Conservation (phyloP, 2,113 vertebrate species). For the Struthio camelus region DNA sequence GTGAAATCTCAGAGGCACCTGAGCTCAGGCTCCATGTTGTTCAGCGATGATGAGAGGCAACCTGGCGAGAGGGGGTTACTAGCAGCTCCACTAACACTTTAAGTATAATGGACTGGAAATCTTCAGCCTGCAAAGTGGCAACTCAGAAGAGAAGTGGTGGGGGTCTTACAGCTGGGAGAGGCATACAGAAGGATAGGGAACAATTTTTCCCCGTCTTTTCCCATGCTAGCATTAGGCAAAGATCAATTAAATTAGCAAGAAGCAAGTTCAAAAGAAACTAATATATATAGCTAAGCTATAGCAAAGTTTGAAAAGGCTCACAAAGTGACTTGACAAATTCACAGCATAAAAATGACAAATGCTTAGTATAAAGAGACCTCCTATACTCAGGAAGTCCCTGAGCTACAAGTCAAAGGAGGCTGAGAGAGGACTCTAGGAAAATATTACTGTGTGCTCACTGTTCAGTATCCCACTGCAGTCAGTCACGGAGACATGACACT, state of each 20-base stretch:
- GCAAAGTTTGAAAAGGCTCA: not conserved
- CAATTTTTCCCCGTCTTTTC: not conserved
- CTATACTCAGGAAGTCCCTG: not conserved
- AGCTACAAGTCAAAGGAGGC: not conserved
- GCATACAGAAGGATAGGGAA: not conserved
- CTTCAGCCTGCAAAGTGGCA: not conserved
- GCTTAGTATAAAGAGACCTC: not conserved
- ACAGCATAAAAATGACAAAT: not conserved
- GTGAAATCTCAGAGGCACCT: rapidly evolving
- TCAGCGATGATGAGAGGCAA: rapidly evolving
- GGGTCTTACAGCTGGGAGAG: not conserved
- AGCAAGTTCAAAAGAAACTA: not conserved
- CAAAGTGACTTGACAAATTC: not conserved
- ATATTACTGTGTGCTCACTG: not conserved
- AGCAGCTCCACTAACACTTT: not conserved
- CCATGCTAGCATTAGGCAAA: rapidly evolving
- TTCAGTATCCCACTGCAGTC: not conserved
- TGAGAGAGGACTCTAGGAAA: not conserved
- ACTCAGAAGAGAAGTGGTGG: not conserved
- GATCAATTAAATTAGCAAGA: not conserved
- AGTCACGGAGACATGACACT: not conserved
- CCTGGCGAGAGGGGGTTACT: not conserved
- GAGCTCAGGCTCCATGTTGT: no score
- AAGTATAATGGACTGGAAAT: not conserved
- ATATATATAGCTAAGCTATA: not conserved